Conservation (phyloP, 2,888 invertebrate genomes). For the Calliphora vomitoria region DNA sequence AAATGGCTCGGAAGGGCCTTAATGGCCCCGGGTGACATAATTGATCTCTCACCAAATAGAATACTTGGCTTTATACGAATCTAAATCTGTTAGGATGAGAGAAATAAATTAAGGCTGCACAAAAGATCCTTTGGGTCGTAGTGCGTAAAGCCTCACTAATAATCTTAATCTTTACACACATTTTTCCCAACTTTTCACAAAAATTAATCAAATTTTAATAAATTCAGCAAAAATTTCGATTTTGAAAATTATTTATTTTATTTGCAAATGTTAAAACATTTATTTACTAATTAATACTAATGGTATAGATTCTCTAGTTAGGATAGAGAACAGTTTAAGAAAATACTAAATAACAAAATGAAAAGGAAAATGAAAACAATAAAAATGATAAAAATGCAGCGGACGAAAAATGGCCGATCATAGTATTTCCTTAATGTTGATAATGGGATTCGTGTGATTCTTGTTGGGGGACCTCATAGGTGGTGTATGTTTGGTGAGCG, state of each 20-base stretch:
- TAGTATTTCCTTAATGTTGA: conserved; percentile 76
- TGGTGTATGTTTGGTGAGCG: conserved; percentile 68
- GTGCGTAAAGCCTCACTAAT: too few species aligned
- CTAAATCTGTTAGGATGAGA: too few species aligned
- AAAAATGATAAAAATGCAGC: background rate
- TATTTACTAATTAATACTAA: background rate
- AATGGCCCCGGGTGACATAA: too few species aligned
- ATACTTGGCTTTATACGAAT: too few species aligned
- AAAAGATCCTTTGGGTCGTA: too few species aligned
- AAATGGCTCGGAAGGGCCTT: too few species aligned
- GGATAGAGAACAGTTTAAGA: background rate
- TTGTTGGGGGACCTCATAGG: conserved; percentile 77
- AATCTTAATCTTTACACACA: too few species aligned
- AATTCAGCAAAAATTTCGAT: too few species aligned
- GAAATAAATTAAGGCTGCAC: too few species aligned
- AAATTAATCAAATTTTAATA: too few species aligned
- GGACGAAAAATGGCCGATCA: conserved; percentile 1
- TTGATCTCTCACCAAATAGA: too few species aligned
- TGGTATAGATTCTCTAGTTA: background rate
- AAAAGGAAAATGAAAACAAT: conserved; percentile 3
- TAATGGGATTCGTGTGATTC: conserved; percentile 79
- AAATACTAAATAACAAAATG: conserved; percentile 41
- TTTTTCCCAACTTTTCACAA: too few species aligned
- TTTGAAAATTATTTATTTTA: background rate
- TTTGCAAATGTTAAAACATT: background rate